Evolutionary conservation across 1,140 invertebrate species (phyloP), one percentile per base, ranked within the genome.

Genomic region (Lepidurus apus): DNA sequence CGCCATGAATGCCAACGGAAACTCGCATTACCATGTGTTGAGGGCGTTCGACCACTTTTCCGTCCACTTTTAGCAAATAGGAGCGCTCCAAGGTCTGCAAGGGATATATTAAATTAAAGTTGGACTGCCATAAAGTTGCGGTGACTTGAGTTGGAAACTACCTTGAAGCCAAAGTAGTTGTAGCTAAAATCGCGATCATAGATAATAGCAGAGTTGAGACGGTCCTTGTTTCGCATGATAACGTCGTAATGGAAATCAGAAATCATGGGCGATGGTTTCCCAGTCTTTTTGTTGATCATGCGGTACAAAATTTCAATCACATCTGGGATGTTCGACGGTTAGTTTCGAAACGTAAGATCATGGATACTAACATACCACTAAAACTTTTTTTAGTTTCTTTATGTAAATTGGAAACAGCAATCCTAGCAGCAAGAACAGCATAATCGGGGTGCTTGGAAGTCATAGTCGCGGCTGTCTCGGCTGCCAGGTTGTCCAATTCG

Each of bases 1-100:
- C 92, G 11, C 92, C 92, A 85, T 99, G 98, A 82, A 99, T 98
- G 17, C 96, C 98, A 80, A 99, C 92, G 34, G 98, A 86, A 13
- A 99, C 97, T 83, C 98, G 87, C 98, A 99, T 99, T 74, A 99
- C 86, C 96, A 99, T 96, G 80, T 99, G 97, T 83, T 99, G 98
- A 0, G 98, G 98, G 73, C 98, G 88, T 85, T 99, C 98, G 7
- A 91, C 96, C 74, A 98, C 93, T 89, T 97, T 97, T 0, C 92
- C 92, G 85, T 97, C 90, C 77, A 98, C 95, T 85, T 95, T 97
- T 26, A 99, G 85, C 75, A 99, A 87, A 85, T 99, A 99, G 1
- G 96, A 98, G 80, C 94, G 87, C 84, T 99, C 98, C 74, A 99
- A 86, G 6, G 98, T 99, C 87, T 91, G 81, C 42, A 82, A 80